Conservation (phyloP, 2,888 invertebrate genomes). For the Anarsia innoxiella region DNA sequence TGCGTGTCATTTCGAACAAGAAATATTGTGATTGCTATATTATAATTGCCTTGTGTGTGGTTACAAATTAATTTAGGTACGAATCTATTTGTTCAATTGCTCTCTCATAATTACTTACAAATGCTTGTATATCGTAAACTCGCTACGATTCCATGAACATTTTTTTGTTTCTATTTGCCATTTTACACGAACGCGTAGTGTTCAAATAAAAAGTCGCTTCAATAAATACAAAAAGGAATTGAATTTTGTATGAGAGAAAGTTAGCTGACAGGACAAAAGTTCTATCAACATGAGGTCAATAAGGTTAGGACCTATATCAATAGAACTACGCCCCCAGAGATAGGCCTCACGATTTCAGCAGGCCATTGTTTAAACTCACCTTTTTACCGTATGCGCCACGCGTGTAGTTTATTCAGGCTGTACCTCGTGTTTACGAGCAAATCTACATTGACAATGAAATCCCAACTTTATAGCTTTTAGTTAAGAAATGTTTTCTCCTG, state of each 20-base stretch:
- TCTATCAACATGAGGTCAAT: slow-evolving; percentile 6
- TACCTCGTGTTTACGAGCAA: slow-evolving; percentile 15
- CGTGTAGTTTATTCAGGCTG: slow-evolving; percentile 47
- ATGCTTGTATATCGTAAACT: no score
- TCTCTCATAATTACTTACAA: no score
- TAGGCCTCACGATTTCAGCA: slow-evolving; percentile 14
- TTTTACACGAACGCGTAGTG: no score
- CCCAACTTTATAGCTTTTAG: neutral
- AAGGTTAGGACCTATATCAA: slow-evolving; percentile 14
- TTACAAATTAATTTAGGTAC: no score
- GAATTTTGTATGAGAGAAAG: slow-evolving; percentile 4
- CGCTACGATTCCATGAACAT: no score
- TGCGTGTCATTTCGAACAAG: no score
- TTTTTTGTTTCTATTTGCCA: no score
- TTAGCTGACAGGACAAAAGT: neutral
- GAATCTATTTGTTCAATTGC: no score
- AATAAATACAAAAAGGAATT: no score
- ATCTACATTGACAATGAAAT: slow-evolving; percentile 15
- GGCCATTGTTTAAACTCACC: slow-evolving; percentile 36
- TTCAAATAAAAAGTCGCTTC: no score
- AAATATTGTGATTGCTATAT: no score
- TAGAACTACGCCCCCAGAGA: slow-evolving; percentile 7
- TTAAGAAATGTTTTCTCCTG: neutral
- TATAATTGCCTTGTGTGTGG: no score
- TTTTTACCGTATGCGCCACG: slow-evolving; percentile 43